Base-by-base conservation (phyloP, 2,797 vertebrate genomes). In the Lepilemur septentrionalis region DNA sequence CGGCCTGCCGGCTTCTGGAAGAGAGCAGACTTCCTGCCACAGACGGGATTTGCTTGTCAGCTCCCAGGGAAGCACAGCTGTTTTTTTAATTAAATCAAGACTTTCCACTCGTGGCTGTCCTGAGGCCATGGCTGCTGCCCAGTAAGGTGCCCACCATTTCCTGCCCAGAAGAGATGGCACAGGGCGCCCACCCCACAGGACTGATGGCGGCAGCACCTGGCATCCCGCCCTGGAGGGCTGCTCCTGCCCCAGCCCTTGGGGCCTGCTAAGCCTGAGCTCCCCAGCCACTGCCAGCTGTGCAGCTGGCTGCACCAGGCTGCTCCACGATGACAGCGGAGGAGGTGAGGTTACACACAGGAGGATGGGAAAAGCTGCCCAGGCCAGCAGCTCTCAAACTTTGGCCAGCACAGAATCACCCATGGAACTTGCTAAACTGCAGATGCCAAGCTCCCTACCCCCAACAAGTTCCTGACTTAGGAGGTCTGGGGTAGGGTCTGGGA, bases 21-120 rank as follows among this genome's bases (percentile, higher is more conserved):
- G 18, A 63, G 28, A 67, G 43, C 76, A 97, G 86, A 61, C 82
- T 93, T 82, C 91, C 80, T 86, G 57, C 61, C 1, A 7, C 78
- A 93, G 72, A 85, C 25, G 52, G 14, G 48, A 79, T 48, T 2
- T 46, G 78, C 72, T 25, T 50, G 35, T 75, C 52, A 7, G 72
- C 72, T 75, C 41, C 85, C 80, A 73, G 25, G 30, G 20, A 86
- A 80, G 75, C 59, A 75, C 43, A 52, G 90, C 55, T 92, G 76
- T 50, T 73, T 80, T 46, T 57, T 82, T 23, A 59, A 94, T 83
- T 89, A 89, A 95, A 89, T 59, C 73, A 91, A 78, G 61, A 82
- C 35, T 55, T 76, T 59, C 50, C 46, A 43, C 28, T 7, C 11
- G 6, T 4, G 23, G 84, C 18, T 80, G 32, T 65, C 73, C n/a